A percentile compares a stretch with the other conserved stretches of the same genome.
These are phyloP conservation scores for Alloscopus bannaensis DNA, from an alignment of 2,888 invertebrate genomes.

Conservation along the genomic window DNA sequence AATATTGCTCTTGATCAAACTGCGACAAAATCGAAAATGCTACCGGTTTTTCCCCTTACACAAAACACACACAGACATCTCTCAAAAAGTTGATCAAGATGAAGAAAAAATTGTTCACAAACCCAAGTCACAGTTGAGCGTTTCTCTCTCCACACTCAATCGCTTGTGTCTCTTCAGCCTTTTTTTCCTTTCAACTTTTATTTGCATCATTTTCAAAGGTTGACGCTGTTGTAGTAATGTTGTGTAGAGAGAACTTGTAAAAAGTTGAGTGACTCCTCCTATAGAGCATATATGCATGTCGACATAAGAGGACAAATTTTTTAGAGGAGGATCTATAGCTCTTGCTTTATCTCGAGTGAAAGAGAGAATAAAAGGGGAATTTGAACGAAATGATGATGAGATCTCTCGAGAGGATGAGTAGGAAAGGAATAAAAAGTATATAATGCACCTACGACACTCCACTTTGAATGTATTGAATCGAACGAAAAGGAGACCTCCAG, in stretches of 20 bases:
- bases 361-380: conserved; percentile 56
- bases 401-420: conserved; percentile 40
- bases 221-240: too few species aligned
- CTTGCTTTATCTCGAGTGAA: conserved; percentile 40
- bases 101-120: conserved; percentile 28
- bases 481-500: conserved; percentile 72
- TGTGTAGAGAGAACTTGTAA: too few species aligned
- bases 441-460: too few species aligned
- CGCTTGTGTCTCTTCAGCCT: conserved; percentile 31
- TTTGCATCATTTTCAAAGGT: too few species aligned
- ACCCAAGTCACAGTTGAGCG: conserved; percentile 23
- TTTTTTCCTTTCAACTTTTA: too few species aligned
- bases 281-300: too few species aligned
- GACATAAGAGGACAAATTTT: conserved; percentile 62
- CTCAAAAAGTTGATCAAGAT: too few species aligned
- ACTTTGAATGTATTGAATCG: conserved; percentile 50
- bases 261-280: too few species aligned
- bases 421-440: conserved; percentile 51
- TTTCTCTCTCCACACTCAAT: conserved; percentile 20
- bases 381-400: conserved; percentile 53
- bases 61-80: too few species aligned
- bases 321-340: conserved; percentile 8
- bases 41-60: conserved; percentile 73
- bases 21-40: conserved; percentile 73
- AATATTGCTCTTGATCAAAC: conserved; percentile 73